These are phyloP conservation scores for Rotaria magnacalcarata DNA, from an alignment of 2,888 invertebrate species.

Conservation along the genomic window DNA sequence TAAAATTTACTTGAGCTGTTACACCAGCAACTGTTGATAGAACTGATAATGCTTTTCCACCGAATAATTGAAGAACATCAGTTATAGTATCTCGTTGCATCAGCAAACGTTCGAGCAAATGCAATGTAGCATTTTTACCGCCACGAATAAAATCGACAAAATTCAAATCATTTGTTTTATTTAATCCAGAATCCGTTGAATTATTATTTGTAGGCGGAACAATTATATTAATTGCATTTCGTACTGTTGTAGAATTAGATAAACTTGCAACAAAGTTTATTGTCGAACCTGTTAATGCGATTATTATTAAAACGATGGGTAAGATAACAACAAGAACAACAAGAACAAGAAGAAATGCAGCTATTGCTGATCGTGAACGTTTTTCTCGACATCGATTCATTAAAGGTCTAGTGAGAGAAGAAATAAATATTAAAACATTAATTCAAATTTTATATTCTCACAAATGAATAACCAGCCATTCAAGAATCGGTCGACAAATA, in stretches of 20 bases:
- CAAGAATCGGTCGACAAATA: slow-evolving; percentile 27
- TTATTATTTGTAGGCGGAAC: neutral
- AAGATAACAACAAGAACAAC: neutral
- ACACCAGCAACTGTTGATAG: slow-evolving; percentile 10
- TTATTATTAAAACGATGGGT: neutral
- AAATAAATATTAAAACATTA: neutral
- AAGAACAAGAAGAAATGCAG: neutral
- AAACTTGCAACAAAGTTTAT: slow-evolving; percentile 9
- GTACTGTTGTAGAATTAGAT: slow-evolving; percentile 1
- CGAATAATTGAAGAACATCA: slow-evolving; percentile 3
- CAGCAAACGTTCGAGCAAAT: neutral
- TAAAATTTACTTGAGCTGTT: slow-evolving; percentile 29
- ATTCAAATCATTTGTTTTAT: neutral
- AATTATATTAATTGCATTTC: slow-evolving; percentile 22
- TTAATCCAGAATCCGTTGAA: neutral
- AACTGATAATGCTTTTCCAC: slow-evolving; percentile 23
- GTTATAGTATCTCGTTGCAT: neutral
- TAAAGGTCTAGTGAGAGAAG: neutral
- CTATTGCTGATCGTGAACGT: slow-evolving; percentile 30
- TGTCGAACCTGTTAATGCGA: neutral
- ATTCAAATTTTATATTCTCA: neutral
- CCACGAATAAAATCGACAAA: neutral
- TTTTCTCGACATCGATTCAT: slow-evolving; percentile 23
- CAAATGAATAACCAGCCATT: slow-evolving; percentile 24
- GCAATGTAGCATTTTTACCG: neutral